These are phyloP conservation scores for Danio aesculapii DNA, from an alignment of 2,797 vertebrate species.

Conservation along the genomic window DNA sequence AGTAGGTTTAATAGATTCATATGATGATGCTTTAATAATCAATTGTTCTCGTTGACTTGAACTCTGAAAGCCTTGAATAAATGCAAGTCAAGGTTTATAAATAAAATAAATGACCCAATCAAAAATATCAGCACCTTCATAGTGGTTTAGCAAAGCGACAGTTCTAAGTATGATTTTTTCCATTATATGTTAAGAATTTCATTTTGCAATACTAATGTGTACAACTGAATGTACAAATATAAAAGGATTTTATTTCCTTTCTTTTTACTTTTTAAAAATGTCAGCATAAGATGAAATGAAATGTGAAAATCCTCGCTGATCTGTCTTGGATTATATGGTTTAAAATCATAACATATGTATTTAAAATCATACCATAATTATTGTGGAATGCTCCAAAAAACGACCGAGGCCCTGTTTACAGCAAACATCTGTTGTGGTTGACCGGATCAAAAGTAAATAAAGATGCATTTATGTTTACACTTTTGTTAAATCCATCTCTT, in stretches of 20 bases:
- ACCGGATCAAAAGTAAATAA: no score
- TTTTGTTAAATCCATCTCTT: no score
- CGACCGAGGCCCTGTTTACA: no score
- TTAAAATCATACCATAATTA: neutral
- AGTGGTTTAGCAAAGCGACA: slow-evolving; percentile 7
- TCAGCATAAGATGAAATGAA: neutral
- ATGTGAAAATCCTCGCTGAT: neutral
- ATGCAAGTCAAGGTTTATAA: slow-evolving; percentile 15
- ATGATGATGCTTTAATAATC: slow-evolving; percentile 20
- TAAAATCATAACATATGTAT: neutral
- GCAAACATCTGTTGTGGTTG: no score
- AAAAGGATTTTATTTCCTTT: neutral
- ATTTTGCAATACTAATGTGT: neutral
- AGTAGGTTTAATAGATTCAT: slow-evolving; percentile 3
- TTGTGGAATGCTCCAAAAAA: slow-evolving; percentile 5
- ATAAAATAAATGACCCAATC: slow-evolving; percentile 7
- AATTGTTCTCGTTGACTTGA: neutral
- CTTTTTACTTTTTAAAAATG: neutral
- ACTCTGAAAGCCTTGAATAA: slow-evolving; percentile 3
- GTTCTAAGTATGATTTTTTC: neutral
- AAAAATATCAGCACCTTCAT: slow-evolving; percentile 41
- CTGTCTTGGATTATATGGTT: neutral
- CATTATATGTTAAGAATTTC: neutral
- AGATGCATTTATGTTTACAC: no score
- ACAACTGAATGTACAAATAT: neutral